Evolutionary conservation across 2,888 invertebrate species (phyloP).

Genomic region (Brachyptera risi): DNA sequence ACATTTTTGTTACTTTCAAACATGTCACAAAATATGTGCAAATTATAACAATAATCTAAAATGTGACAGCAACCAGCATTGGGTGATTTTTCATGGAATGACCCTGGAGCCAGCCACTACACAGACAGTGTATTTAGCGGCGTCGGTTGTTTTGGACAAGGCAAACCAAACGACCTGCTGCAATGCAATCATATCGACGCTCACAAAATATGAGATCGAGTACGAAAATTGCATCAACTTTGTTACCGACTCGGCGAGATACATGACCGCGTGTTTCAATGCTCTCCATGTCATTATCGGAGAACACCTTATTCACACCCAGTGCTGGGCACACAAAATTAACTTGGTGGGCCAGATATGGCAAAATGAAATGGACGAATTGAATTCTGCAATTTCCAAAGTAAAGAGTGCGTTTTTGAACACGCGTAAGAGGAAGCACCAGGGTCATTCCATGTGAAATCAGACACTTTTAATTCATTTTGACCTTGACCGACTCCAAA

Average conservation of each 20-base stretch:
- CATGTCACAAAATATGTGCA: too few relatives aligned
- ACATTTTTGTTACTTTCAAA: too few relatives aligned
- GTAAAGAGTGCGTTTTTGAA: conserved; percentile 26
- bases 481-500: too few relatives aligned
- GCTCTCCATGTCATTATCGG: not conserved
- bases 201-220: conserved; percentile 13
- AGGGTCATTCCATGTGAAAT: too few relatives aligned
- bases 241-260: conserved; percentile 23
- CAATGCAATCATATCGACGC: conserved; percentile 12
- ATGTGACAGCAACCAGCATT: too few relatives aligned
- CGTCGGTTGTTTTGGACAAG: conserved; percentile 12
- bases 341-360: conserved; percentile 17
- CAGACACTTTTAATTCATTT: too few relatives aligned
- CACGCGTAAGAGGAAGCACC: conserved; percentile 22
- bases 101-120: conserved; percentile 15
- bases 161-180: conserved; percentile 15
- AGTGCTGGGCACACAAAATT: conserved; percentile 27
- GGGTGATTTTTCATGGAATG: too few relatives aligned
- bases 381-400: conserved; percentile 18
- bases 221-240: conserved; percentile 15
- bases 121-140: conserved; percentile 5
- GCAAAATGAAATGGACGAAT: conserved; percentile 19
- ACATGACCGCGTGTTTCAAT: conserved; percentile 17
- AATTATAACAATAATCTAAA: too few relatives aligned
- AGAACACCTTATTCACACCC: conserved; percentile 7